Percentiles rank a stretch among this genome's conserved stretches.
phyloP scores from a whole-genome alignment of 1,140 invertebrate genomes.

The Hyles vespertilio region DNA sequence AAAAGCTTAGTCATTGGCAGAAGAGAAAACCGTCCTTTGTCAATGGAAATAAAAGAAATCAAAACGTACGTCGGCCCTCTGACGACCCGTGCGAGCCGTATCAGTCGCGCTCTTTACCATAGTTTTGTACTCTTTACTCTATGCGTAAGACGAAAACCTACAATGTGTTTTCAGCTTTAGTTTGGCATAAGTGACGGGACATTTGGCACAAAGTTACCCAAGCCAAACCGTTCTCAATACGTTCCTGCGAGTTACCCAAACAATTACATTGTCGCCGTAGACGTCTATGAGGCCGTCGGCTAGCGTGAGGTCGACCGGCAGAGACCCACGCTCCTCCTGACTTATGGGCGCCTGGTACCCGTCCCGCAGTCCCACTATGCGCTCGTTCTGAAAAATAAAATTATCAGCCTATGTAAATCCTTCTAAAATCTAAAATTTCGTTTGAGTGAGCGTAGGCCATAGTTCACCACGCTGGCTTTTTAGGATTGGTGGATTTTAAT shows the following conservation, averaged over 20 bases:
- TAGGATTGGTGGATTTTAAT: too few species aligned
- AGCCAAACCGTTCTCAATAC: slow-evolving; percentile 50
- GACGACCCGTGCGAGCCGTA: too few species aligned
- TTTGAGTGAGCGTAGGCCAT: too few species aligned
- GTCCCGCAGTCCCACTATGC: slow-evolving; percentile 41
- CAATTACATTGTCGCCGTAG: slow-evolving; percentile 58
- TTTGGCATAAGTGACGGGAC: background rate
- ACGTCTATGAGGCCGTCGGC: slow-evolving; percentile 47
- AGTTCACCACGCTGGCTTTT: too few species aligned
- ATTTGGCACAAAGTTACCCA: background rate
- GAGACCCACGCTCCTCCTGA: slow-evolving; percentile 18
- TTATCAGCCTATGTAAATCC: background rate
- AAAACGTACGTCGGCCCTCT: too few species aligned
- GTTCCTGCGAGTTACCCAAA: slow-evolving; percentile 48
- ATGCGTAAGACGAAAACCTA: too few species aligned
- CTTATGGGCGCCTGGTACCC: slow-evolving; percentile 20
- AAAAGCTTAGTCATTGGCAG: too few species aligned
- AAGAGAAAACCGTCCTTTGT: too few species aligned
- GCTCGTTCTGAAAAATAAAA: slow-evolving; percentile 42
- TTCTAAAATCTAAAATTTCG: too few species aligned
- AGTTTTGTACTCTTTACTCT: too few species aligned
- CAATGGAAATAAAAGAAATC: too few species aligned
- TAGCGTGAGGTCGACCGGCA: slow-evolving; percentile 38
- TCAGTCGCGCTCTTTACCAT: too few species aligned
- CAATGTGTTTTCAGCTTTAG: background rate